phyloP scores from a whole-genome alignment of 2,113 vertebrate genomes.

The Hippocampus comes region DNA sequence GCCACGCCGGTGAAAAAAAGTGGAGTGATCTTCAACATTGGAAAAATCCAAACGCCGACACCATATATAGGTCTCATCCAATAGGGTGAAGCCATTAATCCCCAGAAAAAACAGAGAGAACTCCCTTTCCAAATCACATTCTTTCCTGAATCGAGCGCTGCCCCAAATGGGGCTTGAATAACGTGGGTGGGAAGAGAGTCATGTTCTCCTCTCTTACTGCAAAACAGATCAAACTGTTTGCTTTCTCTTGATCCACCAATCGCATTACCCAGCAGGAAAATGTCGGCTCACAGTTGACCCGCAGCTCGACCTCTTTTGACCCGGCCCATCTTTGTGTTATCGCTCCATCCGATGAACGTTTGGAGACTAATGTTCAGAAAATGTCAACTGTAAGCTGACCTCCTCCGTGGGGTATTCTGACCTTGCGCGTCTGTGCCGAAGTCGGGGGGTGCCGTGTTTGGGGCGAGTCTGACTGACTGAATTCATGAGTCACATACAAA shows the following conservation, averaged over 20 bases:
- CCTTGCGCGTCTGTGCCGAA: background rate
- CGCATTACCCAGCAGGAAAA: background rate
- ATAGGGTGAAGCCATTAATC: constrained; percentile 47
- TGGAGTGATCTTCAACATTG: constrained; percentile 41
- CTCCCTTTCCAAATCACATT: constrained; percentile 52
- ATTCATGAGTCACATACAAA: background rate
- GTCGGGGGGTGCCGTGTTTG: background rate
- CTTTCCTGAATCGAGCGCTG: constrained; percentile 40
- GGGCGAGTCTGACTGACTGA: background rate
- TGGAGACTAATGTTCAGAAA: background rate
- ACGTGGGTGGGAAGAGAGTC: constrained; percentile 29
- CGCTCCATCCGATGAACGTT: background rate
- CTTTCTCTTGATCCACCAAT: background rate
- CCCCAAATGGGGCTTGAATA: constrained; percentile 37
- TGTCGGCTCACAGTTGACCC: background rate
- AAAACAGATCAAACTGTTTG: background rate
- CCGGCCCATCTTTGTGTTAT: background rate
- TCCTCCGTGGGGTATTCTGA: background rate
- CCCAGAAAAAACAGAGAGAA: constrained; percentile 57
- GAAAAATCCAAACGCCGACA: constrained; percentile 57
- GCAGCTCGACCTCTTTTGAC: background rate
- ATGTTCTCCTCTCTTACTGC: constrained; percentile 18
- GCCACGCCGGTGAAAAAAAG: constrained; percentile 33
- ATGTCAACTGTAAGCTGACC: background rate
- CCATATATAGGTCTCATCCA: constrained; percentile 31